Percentiles rank a stretch among this genome's conserved stretches.
Conservation (phyloP, 2,888 invertebrate genomes). For the Drosophila paramelanica region DNA sequence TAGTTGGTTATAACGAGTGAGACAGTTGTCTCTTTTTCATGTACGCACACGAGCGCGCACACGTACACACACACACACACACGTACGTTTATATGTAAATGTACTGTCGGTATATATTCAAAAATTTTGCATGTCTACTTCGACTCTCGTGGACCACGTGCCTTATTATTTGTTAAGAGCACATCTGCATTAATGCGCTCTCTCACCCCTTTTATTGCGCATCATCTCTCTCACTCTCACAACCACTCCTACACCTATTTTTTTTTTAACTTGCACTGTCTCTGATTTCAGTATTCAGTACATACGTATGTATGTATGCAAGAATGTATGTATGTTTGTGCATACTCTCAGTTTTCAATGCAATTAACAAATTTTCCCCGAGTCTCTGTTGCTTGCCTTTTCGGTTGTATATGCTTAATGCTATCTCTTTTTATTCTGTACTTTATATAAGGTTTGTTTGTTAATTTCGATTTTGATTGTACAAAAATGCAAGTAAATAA, state of each 20-base stretch:
- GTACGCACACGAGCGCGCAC: conserved; percentile 8
- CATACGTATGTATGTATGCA: neutral
- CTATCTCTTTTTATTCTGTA: conserved; percentile 14
- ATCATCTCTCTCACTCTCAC: conserved; percentile 28
- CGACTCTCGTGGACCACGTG: conserved; percentile 70
- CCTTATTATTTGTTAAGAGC: conserved; percentile 63
- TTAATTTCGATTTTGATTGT: neutral
- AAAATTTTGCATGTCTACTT: conserved; percentile 38
- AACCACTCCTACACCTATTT: neutral
- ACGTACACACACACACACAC: conserved; percentile 5
- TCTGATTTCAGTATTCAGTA: conserved; percentile 25
- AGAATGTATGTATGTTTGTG: neutral
- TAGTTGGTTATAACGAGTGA: conserved; percentile 49
- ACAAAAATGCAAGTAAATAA: too few relatives aligned
- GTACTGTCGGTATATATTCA: neutral
- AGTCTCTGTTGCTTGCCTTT: conserved; percentile 14
- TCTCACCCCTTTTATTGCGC: conserved; percentile 53
- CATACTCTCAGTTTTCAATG: conserved; percentile 33
- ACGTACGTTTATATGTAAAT: neutral
- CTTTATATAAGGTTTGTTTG: conserved; percentile 9
- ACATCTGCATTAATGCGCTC: conserved; percentile 23
- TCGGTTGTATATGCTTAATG: neutral
- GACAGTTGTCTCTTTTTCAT: conserved; percentile 75
- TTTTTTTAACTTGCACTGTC: conserved; percentile 7
- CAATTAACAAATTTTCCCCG: conserved; percentile 49